Percentiles rank a stretch among this genome's conserved stretches.
phyloP scores from a whole-genome alignment of 1,140 invertebrate species.

The Mya arenaria region DNA sequence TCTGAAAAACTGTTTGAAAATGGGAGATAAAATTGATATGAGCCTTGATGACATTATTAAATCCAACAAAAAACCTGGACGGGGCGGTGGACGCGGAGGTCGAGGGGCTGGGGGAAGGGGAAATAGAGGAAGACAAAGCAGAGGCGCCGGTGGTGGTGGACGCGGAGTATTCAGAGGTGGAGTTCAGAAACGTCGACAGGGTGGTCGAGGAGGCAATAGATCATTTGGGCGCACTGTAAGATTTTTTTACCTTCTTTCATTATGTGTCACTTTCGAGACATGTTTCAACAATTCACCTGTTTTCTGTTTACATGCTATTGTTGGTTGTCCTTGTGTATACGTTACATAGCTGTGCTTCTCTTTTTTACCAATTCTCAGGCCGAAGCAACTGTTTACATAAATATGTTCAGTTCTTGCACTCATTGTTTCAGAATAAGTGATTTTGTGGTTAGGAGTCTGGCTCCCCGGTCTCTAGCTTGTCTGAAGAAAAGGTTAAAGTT shows the following conservation, averaged over 20 bases:
- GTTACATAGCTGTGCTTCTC: no score
- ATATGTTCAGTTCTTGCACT: no score
- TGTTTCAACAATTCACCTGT: no score
- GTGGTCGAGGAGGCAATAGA: conserved; percentile 59
- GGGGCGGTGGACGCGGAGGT: conserved; percentile 79
- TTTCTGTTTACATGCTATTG: no score
- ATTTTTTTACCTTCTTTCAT: neutral
- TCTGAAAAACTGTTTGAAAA: conserved; percentile 25
- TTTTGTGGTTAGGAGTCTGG: no score
- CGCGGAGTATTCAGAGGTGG: conserved; percentile 62
- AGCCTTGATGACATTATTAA: conserved; percentile 98
- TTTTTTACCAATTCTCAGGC: no score
- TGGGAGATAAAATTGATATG: conserved; percentile 97
- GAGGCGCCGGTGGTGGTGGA: conserved; percentile 70
- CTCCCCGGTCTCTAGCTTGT: no score
- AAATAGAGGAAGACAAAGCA: conserved; percentile 80
- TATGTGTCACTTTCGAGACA: no score
- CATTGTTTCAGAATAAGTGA: no score
- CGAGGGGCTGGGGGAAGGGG: conserved; percentile 74
- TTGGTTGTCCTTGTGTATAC: no score
- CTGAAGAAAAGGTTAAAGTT: no score
- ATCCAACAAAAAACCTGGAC: conserved; percentile 84
- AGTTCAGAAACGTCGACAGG: conserved; percentile 59
- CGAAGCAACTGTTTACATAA: no score
- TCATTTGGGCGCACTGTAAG: conserved; percentile 41